These are phyloP conservation scores for Tiaroga cobitis DNA, from an alignment of 2,797 vertebrate genomes.

Conservation along the genomic window DNA sequence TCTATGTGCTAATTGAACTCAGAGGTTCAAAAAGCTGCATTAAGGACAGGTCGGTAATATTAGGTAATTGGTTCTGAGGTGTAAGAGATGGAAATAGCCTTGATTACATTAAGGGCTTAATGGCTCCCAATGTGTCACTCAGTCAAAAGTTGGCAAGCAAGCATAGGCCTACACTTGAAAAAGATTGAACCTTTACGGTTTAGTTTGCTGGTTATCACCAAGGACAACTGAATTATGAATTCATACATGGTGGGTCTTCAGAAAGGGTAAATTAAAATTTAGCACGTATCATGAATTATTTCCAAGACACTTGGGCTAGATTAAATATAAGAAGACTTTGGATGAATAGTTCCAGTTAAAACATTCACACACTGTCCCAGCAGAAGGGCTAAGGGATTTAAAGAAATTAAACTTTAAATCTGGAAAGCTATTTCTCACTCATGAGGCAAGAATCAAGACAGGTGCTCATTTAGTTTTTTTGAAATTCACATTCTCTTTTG, in stretches of 20 bases:
- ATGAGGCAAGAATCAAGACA: conserved; percentile 22
- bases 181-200: conserved; percentile 39
- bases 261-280: conserved; percentile 22
- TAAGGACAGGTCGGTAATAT: conserved; percentile 33
- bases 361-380: conserved; percentile 10
- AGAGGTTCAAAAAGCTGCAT: conserved; percentile 31
- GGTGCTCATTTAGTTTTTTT: neutral
- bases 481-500: conserved; percentile 1
- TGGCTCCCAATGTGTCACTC: conserved; percentile 52
- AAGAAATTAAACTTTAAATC: conserved; percentile 41
- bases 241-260: conserved; percentile 11
- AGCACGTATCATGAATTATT: conserved; percentile 33
- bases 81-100: conserved; percentile 35
- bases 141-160: conserved; percentile 35
- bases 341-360: conserved; percentile 36
- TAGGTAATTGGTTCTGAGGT: conserved; percentile 38
- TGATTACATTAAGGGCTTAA: conserved; percentile 53
- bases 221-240: conserved; percentile 19
- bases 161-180: neutral
- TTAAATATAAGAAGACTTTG: conserved; percentile 20
- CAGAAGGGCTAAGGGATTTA: conserved; percentile 38
- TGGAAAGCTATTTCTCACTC: conserved; percentile 9
- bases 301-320: conserved; percentile 3
- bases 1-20: conserved; percentile 39
- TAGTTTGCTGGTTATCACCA: conserved; percentile 29